Evolutionary conservation across 2,113 vertebrate species (phyloP).

Genomic region (Nerophis lumbriciformis): DNA sequence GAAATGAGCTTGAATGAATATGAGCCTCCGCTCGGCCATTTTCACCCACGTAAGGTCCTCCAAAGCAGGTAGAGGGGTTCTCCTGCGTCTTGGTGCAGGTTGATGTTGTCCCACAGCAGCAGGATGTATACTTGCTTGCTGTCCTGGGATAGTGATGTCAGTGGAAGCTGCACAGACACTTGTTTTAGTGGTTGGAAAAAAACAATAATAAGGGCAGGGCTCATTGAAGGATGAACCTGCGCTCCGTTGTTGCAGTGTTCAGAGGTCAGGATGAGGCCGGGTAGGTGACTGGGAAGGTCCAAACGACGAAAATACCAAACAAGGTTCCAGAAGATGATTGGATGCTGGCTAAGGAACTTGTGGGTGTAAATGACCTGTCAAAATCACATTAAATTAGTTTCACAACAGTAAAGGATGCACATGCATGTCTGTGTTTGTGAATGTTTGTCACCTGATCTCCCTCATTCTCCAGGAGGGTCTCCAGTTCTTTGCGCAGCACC

Average conservation of each 20-base stretch:
- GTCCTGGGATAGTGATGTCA: slow-evolving; percentile 87
- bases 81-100: slow-evolving; percentile 86
- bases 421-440: background rate
- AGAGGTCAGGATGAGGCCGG: slow-evolving; percentile 91
- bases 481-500: slow-evolving; percentile 94
- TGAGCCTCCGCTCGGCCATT: background rate
- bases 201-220: background rate
- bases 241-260: slow-evolving; percentile 94
- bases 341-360: slow-evolving; percentile 96
- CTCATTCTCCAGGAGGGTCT: slow-evolving; percentile 93
- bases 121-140: slow-evolving; percentile 92
- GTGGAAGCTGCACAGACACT: slow-evolving; percentile 77
- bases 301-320: slow-evolving; percentile 95
- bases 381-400: too few relatives aligned
- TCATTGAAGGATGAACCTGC: slow-evolving; percentile 72
- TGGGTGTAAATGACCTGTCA: slow-evolving; percentile 87
- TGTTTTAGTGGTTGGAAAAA: background rate
- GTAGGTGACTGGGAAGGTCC: slow-evolving; percentile 89
- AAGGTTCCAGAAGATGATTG: slow-evolving; percentile 98
- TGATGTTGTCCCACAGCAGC: slow-evolving; percentile 95
- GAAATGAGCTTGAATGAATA: background rate
- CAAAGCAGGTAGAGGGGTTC: slow-evolving; percentile 88
- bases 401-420: too few relatives aligned
- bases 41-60: slow-evolving; percentile 86
- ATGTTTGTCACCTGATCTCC: slow-evolving; percentile 84